Evolutionary conservation across 2,888 invertebrate genomes (phyloP).

Genomic region (Nemurella pictetii): DNA sequence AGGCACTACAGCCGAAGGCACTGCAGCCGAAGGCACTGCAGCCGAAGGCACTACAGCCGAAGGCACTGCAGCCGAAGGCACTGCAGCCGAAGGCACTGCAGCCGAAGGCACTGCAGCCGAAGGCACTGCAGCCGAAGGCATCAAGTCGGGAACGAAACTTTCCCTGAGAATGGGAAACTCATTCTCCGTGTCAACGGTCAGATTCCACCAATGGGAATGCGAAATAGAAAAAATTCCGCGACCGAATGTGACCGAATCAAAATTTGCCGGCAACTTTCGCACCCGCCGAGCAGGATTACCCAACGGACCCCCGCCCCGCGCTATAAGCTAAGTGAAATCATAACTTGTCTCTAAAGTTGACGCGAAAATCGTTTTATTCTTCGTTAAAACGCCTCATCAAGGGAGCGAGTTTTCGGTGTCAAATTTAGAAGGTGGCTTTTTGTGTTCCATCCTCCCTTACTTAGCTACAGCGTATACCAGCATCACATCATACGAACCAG

Average conservation of each 20-base stretch:
- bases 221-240: neutral
- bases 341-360: constrained; percentile 29
- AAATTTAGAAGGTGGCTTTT: constrained; percentile 42
- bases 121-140: too few species aligned
- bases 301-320: neutral
- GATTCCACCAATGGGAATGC: neutral
- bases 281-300: neutral
- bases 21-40: too few species aligned
- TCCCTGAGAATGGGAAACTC: neutral
- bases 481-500: constrained; percentile 42
- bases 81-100: too few species aligned
- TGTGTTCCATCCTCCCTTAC: constrained; percentile 36
- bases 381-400: constrained; percentile 38
- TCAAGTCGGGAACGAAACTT: neutral
- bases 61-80: too few species aligned
- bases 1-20: too few species aligned
- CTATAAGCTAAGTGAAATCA: constrained; percentile 27
- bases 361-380: constrained; percentile 29
- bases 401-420: constrained; percentile 36
- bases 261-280: neutral
- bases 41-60: too few species aligned
- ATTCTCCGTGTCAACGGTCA: neutral
- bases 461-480: constrained; percentile 32
- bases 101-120: too few species aligned
- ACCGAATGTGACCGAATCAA: neutral